Conservation (phyloP, 2,797 vertebrate species). For the Gymnoscopelus microlampas region DNA sequence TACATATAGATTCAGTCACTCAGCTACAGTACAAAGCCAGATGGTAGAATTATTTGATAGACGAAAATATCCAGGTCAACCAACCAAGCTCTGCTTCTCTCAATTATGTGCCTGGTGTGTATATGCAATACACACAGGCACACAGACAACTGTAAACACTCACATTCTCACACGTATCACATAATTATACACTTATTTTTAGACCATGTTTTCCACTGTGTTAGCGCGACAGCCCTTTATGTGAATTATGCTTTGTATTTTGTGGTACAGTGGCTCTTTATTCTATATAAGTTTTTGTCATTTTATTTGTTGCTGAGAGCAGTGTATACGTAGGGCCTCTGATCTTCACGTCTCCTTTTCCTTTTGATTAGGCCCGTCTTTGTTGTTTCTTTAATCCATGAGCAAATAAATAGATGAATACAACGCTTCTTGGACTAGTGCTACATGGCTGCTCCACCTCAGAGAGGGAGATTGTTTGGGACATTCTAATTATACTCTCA, state of each 20-base stretch:
- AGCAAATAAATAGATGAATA: background rate
- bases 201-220: background rate
- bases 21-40: too few species aligned
- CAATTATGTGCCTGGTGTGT: too few species aligned
- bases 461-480: too few species aligned
- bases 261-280: background rate
- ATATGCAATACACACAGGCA: too few species aligned
- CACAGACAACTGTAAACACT: conserved; percentile 7
- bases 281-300: background rate
- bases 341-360: background rate
- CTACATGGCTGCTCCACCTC: too few species aligned
- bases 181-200: background rate
- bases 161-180: background rate
- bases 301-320: background rate
- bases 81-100: too few species aligned
- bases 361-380: conserved; percentile 8
- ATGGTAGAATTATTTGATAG: too few species aligned
- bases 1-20: too few species aligned
- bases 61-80: too few species aligned
- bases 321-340: background rate
- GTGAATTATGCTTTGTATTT: background rate
- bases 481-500: too few species aligned
- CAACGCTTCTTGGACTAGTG: too few species aligned
- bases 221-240: background rate
- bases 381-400: background rate